Percentiles rank a stretch among this genome's conserved stretches.
phyloP scores from a whole-genome alignment of 2,888 invertebrate genomes.

The Nephrotoma appendiculata region DNA sequence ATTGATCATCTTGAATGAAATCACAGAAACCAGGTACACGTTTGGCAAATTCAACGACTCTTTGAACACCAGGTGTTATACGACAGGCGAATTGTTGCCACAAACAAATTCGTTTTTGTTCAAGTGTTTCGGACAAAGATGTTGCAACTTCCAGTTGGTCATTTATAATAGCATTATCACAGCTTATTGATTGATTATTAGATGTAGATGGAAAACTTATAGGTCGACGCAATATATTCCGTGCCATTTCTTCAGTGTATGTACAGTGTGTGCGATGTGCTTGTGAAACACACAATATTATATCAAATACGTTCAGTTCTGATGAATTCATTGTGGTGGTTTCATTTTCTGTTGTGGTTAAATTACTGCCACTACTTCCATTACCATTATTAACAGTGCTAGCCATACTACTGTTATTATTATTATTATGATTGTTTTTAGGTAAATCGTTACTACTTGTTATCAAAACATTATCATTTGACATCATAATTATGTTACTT shows the following conservation, averaged over 20 bases:
- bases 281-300: constrained; percentile 62
- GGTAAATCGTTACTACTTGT: constrained; percentile 4
- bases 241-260: constrained; percentile 72
- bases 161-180: constrained; percentile 11
- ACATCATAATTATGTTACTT: constrained; percentile 11
- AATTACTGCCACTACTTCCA: background rate
- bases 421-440: constrained; percentile 16
- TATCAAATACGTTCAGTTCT: constrained; percentile 59
- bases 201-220: constrained; percentile 39
- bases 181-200: background rate
- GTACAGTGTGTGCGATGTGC: constrained; percentile 81
- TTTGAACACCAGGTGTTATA: constrained; percentile 80
- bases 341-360: constrained; percentile 23
- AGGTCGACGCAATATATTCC: constrained; percentile 52
- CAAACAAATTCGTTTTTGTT: constrained; percentile 62
- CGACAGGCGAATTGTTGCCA: constrained; percentile 81
- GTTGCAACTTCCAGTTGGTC: constrained; percentile 31
- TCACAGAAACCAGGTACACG: constrained; percentile 83
- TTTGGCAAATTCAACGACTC: constrained; percentile 94
- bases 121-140: constrained; percentile 48
- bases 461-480: constrained; percentile 23
- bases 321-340: constrained; percentile 24
- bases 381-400: background rate
- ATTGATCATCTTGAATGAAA: constrained; percentile 88
- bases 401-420: constrained; percentile 1